Percentiles rank a stretch among this genome's conserved stretches.
Conservation (phyloP, 2,113 vertebrate species). For the Gasterosteus aculeatus region DNA sequence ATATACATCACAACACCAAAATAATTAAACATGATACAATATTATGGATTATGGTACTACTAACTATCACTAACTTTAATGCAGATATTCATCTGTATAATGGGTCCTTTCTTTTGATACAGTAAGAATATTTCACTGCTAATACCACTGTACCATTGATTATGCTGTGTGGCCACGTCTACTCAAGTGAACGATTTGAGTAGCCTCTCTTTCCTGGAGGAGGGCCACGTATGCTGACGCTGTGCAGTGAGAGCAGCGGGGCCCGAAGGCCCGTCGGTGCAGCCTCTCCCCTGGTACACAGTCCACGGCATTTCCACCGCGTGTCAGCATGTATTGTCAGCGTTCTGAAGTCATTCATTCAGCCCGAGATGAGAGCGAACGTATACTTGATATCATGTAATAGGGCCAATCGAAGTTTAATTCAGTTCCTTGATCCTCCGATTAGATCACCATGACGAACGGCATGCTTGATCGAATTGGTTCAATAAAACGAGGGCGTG, state of each 20-base stretch:
- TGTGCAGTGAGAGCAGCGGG: constrained; percentile 17
- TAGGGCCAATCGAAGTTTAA: neutral
- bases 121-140: neutral
- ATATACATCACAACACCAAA: neutral
- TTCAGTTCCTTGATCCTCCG: neutral
- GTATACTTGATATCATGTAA: neutral
- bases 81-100: neutral
- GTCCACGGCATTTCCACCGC: constrained; percentile 35
- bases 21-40: neutral
- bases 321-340: neutral
- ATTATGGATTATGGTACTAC: neutral
- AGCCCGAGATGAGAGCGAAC: constrained; percentile 6
- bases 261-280: constrained; percentile 14
- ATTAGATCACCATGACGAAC: neutral
- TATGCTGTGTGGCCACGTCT: neutral
- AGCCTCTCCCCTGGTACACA: constrained; percentile 51
- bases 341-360: constrained; percentile 10
- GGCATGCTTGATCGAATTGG: neutral
- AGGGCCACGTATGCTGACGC: constrained; percentile 8
- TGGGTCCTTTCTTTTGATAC: neutral
- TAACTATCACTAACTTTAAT: neutral
- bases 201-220: neutral
- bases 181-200: neutral
- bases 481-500: neutral
- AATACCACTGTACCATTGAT: neutral